Evolutionary conservation across 1,140 invertebrate species (phyloP).

Genomic region (Atopsyche davidsoni): DNA sequence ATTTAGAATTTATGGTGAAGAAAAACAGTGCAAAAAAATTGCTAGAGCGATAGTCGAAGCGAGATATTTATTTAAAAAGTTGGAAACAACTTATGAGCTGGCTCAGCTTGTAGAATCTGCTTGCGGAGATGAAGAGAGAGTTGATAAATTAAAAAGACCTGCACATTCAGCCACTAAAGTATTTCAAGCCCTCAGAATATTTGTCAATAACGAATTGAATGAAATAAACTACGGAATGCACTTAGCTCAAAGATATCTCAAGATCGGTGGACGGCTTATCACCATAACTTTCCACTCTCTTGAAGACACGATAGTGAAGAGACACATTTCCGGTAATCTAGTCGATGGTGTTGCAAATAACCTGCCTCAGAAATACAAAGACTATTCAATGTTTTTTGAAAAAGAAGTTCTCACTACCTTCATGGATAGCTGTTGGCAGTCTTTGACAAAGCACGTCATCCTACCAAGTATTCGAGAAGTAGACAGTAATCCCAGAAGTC

Average conservation of each 20-base stretch:
- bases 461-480: constrained; percentile 68
- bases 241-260: constrained; percentile 71
- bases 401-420: constrained; percentile 55
- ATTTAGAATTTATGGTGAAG: constrained; percentile 87
- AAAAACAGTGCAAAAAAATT: constrained; percentile 80
- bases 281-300: constrained; percentile 88
- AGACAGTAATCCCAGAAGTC: constrained; percentile 69
- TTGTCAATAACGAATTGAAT: constrained; percentile 96
- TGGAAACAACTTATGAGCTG: constrained; percentile 79
- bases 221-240: constrained; percentile 88
- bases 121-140: constrained; percentile 49
- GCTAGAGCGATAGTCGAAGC: constrained; percentile 83
- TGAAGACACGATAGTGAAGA: constrained; percentile 93
- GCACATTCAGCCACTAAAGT: constrained; percentile 84
- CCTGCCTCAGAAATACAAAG: constrained; percentile 60
- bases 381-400: constrained; percentile 50
- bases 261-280: constrained; percentile 68
- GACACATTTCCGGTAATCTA: constrained; percentile 76
- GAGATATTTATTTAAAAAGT: constrained; percentile 71
- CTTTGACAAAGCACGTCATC: constrained; percentile 76
- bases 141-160: constrained; percentile 69
- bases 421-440: constrained; percentile 63
- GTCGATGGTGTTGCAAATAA: constrained; percentile 60
- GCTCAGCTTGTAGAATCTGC: constrained; percentile 69
- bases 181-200: constrained; percentile 91